Evolutionary conservation across 2,888 invertebrate species (phyloP), one percentile per base, ranked within the genome.

Genomic region (Lymantria monacha): DNA sequence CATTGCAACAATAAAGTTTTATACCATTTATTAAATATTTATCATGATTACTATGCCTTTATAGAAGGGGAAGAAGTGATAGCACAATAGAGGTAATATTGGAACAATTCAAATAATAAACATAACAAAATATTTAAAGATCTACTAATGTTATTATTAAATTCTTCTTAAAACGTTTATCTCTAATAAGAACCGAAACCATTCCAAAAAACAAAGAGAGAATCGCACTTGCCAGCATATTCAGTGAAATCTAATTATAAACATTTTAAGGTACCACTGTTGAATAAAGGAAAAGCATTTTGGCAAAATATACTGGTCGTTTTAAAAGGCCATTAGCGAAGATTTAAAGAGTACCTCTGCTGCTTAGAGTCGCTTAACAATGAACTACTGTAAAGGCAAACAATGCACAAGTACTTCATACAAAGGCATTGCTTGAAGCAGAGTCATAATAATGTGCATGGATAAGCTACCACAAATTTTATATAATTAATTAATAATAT

Each of bases 251-350:
- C 65, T 74, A 76, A 74, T 74, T 76, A 71, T 74, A 71, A 77
- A 79, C 74, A 79, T 79, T 81, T 79, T 72, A 79, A 76, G 71
- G 75, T 73, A 69, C 55, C 70, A 69, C 68, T 65, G 59, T 59
- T 59, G 63, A 70, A 72, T 70, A 74, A 73, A 70, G 73, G 74
- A 74, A 70, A 66, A 74, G 66, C 72, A 71, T 80, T 84, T 74
- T 63, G 69, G 65, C 59, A 51, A 74, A 80, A 85, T 83, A 81
- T 83, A 84, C 81, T 75, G 81, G 77, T 65, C 79, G 77, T 81
- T 86, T 85, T 83, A 85, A 83, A 84, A 81, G 84, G 75, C 81
- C 83, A 85, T 86, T 85, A 85, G 76, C 62, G 82, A 83, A 85
- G 85, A 86, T 86, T 85, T 86, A 85, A 83, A 81, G 83, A 81